Evolutionary conservation across 1,140 invertebrate species (phyloP), one percentile per base, ranked within the genome.

Genomic region (Saccostrea glomerata): DNA sequence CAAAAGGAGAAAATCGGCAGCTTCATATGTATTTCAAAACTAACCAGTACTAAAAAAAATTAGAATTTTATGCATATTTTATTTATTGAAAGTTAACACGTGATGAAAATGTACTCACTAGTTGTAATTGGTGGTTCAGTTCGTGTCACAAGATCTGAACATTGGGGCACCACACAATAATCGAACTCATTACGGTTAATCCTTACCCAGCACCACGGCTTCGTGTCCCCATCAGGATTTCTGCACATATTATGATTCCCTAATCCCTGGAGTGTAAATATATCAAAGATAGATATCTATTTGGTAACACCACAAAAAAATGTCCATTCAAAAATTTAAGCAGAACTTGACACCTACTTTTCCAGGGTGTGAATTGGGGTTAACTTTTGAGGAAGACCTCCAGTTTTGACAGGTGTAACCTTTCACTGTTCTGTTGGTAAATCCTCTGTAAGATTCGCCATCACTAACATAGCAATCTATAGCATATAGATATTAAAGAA

Each of bases 181-280:
- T 89, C 92, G 90, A 91, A 93, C 70, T 89, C 88, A 23, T 82
- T 86, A 15, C 56, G 54, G 54, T 58, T 54, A 2, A 58, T 12
- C 30, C 70, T 85, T 5, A 92, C 90, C 92, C 92, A 93, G 82
- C 92, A 93, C 93, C 93, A 93, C 5, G 92, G 93, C 9, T 82
- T 85, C 9, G 84, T 83, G 70, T 92, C 92, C 36, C 54, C 58
- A 88, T 93, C 93, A 63, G 93, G 93, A 84, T 93, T 93, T 56
- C 93, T 88, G 85, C 93, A 93, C 85, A 86, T 91, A 85, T 92
- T 93, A 87, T 93, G 92, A 66, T 93, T 90, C 13, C 92, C 92
- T 36, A 93, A 70, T 60, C 92, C 92, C 93, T 93, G 86, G 63
- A 47, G 55, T 85, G 54, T 58, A 56, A 23, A 58, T 25, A 60